phyloP scores from a whole-genome alignment of 92 coral and sea anemone genomes.

The Porites divaricata region DNA sequence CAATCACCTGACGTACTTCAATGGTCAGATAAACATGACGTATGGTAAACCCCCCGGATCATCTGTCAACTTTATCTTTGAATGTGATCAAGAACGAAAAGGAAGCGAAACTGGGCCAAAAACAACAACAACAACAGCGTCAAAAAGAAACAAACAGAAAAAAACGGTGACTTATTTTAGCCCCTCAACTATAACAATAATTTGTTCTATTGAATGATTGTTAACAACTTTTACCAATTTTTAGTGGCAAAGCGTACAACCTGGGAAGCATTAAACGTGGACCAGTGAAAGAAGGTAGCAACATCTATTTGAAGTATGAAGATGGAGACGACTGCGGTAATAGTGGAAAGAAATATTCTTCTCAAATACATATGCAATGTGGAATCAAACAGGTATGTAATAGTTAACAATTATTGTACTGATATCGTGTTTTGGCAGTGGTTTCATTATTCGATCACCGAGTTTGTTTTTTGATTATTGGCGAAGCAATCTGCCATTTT shows the following conservation, averaged over 20 bases:
- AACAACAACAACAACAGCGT: no score
- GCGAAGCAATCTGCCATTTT: no score
- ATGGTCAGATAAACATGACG: constrained; percentile 34
- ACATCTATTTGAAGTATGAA: constrained; percentile 60
- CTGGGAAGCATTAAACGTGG: constrained; percentile 68
- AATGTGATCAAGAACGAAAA: constrained; percentile 14
- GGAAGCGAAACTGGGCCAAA: constrained; percentile 21
- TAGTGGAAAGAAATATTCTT: constrained; percentile 42
- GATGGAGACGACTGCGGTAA: constrained; percentile 61
- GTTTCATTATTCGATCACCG: no score
- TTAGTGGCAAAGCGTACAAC: constrained; percentile 4
- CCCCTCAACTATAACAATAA: no score
- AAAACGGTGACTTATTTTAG: no score
- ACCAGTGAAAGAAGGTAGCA: constrained; percentile 49
- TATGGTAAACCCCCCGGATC: constrained; percentile 4
- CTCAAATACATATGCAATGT: constrained; percentile 73
- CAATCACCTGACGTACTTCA: constrained; percentile 23
- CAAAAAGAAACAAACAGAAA: no score
- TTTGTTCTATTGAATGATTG: not conserved
- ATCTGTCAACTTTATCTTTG: constrained; percentile 30
- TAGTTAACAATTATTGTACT: not conserved
- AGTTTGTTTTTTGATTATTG: no score
- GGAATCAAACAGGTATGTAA: constrained; percentile 57
- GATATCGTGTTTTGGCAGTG: not conserved
- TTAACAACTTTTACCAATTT: not conserved